These are phyloP conservation scores for Platichthys stellatus DNA, from an alignment of 2,113 vertebrate genomes.

Conservation along the genomic window DNA sequence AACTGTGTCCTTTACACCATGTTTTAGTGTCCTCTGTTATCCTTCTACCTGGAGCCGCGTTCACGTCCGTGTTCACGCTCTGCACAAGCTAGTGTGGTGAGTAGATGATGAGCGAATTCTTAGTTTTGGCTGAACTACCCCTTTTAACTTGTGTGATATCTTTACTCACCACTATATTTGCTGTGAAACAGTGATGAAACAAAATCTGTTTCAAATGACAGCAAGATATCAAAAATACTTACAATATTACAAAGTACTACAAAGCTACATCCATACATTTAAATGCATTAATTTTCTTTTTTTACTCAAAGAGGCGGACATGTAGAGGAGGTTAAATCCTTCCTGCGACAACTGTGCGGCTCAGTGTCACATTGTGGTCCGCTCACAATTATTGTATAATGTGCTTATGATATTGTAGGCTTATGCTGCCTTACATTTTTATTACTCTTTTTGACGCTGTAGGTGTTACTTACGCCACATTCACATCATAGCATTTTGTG, in stretches of 20 bases:
- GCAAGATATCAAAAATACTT: not conserved
- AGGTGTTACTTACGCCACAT: not conserved
- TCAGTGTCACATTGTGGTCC: conserved; percentile 24
- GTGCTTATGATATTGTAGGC: conserved; percentile 11
- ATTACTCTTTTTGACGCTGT: conserved; percentile 19
- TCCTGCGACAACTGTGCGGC: not conserved
- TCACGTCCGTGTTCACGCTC: no score
- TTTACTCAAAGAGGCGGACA: not conserved
- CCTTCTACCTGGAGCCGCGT: no score
- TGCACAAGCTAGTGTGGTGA: no score
- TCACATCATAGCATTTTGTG: not conserved
- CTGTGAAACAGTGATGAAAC: not conserved
- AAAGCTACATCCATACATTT: not conserved
- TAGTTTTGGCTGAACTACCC: no score
- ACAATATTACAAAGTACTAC: not conserved
- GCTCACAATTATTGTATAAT: conserved; percentile 5
- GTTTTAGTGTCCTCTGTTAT: no score
- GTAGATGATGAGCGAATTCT: no score
- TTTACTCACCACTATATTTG: no score
- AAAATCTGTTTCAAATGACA: not conserved
- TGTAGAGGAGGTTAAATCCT: no score
- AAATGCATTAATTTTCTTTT: conserved; percentile 1
- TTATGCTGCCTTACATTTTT: conserved; percentile 6
- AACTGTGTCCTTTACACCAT: no score
- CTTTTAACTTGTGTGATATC: no score